Evolutionary conservation across 2,113 vertebrate genomes (phyloP).

Genomic region (Anarhynchus alexandrinus): DNA sequence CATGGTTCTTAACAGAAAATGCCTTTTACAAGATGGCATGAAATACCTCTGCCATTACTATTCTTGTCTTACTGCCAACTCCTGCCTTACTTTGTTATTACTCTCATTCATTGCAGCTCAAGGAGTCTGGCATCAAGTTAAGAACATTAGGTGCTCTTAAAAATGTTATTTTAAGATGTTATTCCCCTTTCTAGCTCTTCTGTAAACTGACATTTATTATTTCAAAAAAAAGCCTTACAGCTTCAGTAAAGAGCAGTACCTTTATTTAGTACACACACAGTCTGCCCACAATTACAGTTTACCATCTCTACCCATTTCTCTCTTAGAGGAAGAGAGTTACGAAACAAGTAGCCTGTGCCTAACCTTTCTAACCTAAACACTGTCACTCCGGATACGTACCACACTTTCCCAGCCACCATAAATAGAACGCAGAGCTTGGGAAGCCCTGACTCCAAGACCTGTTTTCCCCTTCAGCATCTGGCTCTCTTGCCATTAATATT

Average conservation of each 20-base stretch:
- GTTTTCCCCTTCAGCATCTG: background rate
- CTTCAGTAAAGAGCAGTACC: background rate
- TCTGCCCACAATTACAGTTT: constrained; percentile 2
- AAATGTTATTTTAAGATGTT: constrained; percentile 36
- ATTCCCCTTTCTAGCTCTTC: background rate
- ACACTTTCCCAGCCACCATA: background rate
- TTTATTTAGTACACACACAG: background rate
- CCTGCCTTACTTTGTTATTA: background rate
- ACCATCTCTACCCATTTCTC: background rate
- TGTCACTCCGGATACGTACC: background rate
- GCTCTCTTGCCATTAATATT: background rate
- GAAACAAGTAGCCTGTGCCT: background rate
- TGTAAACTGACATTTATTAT: constrained; percentile 31
- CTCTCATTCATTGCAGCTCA: background rate
- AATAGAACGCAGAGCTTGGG: background rate
- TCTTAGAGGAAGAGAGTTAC: background rate
- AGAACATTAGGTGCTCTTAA: constrained; percentile 37
- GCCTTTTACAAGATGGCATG: background rate
- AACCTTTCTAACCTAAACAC: constrained; percentile 17
- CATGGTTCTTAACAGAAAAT: background rate
- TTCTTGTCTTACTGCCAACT: background rate
- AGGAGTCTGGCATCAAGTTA: background rate
- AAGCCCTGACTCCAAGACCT: background rate
- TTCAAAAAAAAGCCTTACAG: background rate
- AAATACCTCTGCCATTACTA: background rate